Conservation (phyloP, 1,140 invertebrate species). For the Cydia strobilella region DNA sequence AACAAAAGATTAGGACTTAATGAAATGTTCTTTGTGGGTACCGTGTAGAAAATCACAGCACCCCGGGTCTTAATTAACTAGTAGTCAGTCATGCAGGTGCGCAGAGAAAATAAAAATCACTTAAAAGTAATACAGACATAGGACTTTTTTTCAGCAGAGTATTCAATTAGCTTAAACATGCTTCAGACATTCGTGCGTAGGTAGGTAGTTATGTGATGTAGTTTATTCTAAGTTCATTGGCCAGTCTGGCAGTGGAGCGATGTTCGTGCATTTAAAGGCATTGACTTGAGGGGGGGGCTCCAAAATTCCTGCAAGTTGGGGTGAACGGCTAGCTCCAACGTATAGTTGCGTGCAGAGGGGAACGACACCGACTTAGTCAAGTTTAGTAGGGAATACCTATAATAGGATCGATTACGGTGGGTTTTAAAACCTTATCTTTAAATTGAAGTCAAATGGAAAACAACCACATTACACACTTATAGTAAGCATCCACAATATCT, state of each 20-base stretch:
- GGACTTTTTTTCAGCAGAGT: not conserved
- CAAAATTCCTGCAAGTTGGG: conserved; percentile 47
- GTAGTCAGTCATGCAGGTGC: not conserved
- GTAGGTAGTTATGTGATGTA: not conserved
- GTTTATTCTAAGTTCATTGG: conserved; percentile 42
- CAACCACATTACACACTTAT: too few relatives aligned
- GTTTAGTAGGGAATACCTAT: conserved; percentile 35
- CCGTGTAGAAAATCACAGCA: conserved; percentile 35
- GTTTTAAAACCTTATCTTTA: too few relatives aligned
- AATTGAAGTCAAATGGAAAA: too few relatives aligned
- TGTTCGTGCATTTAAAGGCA: conserved; percentile 47
- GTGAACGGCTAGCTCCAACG: conserved; percentile 42
- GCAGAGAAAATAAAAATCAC: not conserved
- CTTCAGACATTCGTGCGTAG: not conserved
- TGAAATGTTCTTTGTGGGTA: not conserved
- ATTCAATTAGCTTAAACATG: conserved; percentile 11
- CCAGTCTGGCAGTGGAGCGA: conserved; percentile 47
- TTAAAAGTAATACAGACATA: not conserved
- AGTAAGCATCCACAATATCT: too few relatives aligned
- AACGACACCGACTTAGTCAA: conserved; percentile 37
- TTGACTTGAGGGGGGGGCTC: conserved; percentile 47
- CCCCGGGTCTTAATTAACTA: not conserved
- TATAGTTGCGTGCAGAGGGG: conserved; percentile 44
- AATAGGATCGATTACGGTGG: not conserved
- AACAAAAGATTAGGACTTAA: conserved; percentile 16